Base-by-base conservation (phyloP, 1,140 invertebrate species). In the Hypsibius dujardini region DNA sequence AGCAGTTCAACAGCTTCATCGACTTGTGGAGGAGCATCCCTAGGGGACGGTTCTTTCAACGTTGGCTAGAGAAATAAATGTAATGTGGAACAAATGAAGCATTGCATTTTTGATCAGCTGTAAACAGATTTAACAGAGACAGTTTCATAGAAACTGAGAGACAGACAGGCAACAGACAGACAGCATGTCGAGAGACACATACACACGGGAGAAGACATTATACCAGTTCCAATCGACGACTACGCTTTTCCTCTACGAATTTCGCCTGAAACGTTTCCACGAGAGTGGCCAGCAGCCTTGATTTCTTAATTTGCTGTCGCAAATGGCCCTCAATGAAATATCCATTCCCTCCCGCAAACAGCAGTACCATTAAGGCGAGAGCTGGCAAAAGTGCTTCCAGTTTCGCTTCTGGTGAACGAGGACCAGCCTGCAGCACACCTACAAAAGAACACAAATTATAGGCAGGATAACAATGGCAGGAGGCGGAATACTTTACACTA, bases 291-390 rank as follows among this genome's bases (percentile, higher is more conserved):
- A 56, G 50, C 7, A 56, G 50, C n/a, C n/a, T 56, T 56, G 50
- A 56, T 56, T n/a, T n/a, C 50, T 56, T 7, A 56, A 56, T 56
- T n/a, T 56, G 50, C 7, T 56, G 50, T 56, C 50, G 50, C n/a
- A 56, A n/a, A 56, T 56, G 50, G 50, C 50, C n/a, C n/a, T 56
- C 50, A n/a, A 56, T 56, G 50, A 56, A 56, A n/a, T 7, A 56
- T n/a, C 50, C 50, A n/a, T 56, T 56, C 7, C 50, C 50, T 56
- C 50, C 50, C 7, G 50, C 50, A 56, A 56, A 56, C n/a, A 56
- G 50, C 50, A 56, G 7, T n/a, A n/a, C 50, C 50, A 56, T 56
- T 7, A 56, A n/a, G n/a, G 50, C 50, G 7, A 56, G 50, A 56
- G 50, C 7, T n/a, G 50, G 50, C 7, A 56, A 7, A 7, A 56